Evolutionary conservation across 2,113 vertebrate species (phyloP), one percentile per base, ranked within the genome.

Genomic region (Platichthys flesus): DNA sequence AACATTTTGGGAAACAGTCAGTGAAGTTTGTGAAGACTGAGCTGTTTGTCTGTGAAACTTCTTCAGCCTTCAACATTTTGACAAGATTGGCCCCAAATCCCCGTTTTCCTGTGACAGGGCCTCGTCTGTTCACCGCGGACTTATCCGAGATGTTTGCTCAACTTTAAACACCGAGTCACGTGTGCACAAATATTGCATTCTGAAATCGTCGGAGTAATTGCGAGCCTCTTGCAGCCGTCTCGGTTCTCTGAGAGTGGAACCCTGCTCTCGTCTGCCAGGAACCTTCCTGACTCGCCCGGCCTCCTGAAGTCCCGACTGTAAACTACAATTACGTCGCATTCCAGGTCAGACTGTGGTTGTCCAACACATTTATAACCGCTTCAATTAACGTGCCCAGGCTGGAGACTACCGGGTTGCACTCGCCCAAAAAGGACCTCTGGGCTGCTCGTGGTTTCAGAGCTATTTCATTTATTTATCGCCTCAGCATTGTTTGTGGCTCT

Each of bases 271-370:
- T 42, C 54, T 69, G 70, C 82, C 79, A 86, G 72, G 9, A 85
- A 47, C 24, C 58, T 69, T 58, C 84, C 66, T 52, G 74, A 80
- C 71, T 84, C 20, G 21, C 77, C 76, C 28, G 28, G 28, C 28
- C 28, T 31, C 28, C 5, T 35, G 10, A 58, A 82, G 70, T 57
- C 74, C 47, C 74, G 69, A 76, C 79, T 68, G 86, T 81, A 81
- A 88, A 89, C 85, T 90, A 75, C 85, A 92, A 93, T 93, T 93
- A 92, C 70, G 47, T 58, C 2, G 74, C 86, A 93, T 93, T 93
- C 92, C 91, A 82, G 84, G 83, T 90, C 89, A 90, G 74, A 80
- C 74, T 93, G 92, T 85, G 93, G 92, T 86, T 76, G 90, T 88
- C 91, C 91, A 82, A 87, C 85, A 90, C 87, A 79, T 90, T 90